These are phyloP conservation scores for Aleiodes alternator DNA, from an alignment of 2,888 invertebrate species.

Conservation along the genomic window DNA sequence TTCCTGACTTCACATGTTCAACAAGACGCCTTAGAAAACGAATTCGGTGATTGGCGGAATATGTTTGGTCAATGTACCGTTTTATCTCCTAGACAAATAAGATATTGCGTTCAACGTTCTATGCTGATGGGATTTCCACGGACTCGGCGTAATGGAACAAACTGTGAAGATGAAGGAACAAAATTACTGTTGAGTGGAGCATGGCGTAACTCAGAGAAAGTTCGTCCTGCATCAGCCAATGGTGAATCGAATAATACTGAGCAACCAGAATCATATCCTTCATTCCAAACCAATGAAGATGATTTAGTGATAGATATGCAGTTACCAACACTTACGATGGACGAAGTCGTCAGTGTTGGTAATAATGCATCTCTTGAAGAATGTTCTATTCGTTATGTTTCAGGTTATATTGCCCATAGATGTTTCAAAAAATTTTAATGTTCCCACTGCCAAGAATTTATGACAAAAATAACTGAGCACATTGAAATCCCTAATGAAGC, in stretches of 20 bases:
- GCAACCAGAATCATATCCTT: too few relatives aligned
- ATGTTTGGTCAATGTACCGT: background rate
- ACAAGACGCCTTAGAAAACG: constrained; percentile 60
- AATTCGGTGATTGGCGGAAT: constrained; percentile 46
- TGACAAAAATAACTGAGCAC: background rate
- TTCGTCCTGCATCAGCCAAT: too few relatives aligned
- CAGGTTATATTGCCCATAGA: background rate
- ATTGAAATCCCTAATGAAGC: constrained; percentile 3
- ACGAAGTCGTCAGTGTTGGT: background rate
- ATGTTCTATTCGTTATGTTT: background rate
- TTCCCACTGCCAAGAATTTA: background rate
- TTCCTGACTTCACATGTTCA: constrained; percentile 53
- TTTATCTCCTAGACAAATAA: constrained; percentile 3
- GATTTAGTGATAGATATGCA: background rate
- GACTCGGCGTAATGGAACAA: background rate
- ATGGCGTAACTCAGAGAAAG: background rate
- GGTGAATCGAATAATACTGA: too few relatives aligned
- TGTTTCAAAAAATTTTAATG: constrained; percentile 8
- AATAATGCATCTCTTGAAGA: background rate
- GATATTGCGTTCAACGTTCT: background rate
- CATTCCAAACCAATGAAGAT: background rate
- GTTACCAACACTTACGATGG: background rate
- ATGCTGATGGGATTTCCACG: background rate
- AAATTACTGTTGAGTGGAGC: background rate
- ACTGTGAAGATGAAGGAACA: background rate